These are phyloP conservation scores for Aquatica leii DNA, from an alignment of 2,888 invertebrate genomes.

Conservation along the genomic window DNA sequence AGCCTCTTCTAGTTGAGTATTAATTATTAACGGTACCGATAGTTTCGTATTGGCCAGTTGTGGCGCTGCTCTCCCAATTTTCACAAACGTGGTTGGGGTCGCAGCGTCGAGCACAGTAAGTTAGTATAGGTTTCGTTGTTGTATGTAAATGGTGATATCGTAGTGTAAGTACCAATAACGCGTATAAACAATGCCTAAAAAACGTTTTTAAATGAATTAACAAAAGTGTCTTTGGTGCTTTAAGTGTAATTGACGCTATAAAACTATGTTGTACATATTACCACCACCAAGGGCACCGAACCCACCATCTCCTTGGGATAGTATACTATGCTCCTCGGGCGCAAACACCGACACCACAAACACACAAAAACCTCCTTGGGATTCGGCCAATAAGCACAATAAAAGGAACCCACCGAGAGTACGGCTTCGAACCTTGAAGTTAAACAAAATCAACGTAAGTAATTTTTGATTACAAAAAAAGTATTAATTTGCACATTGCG, in stretches of 20 bases:
- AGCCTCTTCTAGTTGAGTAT: conserved; percentile 40
- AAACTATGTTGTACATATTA: conserved; percentile 61
- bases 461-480: not conserved
- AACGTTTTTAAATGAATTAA: too few relatives aligned
- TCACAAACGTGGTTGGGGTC: conserved; percentile 18
- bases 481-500: conserved; percentile 4
- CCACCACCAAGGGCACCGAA: conserved; percentile 63
- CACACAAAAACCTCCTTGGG: conserved; percentile 37
- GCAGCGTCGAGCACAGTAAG: conserved; percentile 14
- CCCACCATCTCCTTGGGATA: conserved; percentile 63
- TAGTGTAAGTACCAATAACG: not conserved
- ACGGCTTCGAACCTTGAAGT: conserved; percentile 35
- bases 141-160: conserved; percentile 15
- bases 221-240: conserved; percentile 15
- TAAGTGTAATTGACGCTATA: conserved; percentile 2
- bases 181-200: not conserved
- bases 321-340: conserved; percentile 57
- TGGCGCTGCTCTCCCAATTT: conserved; percentile 34
- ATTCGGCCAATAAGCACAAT: conserved; percentile 18
- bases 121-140: conserved; percentile 11
- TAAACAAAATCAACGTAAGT: conserved; percentile 42
- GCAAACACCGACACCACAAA: conserved; percentile 38
- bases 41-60: conserved; percentile 49
- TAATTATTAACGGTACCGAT: conserved; percentile 43
- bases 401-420: conserved; percentile 43